Conservation (phyloP, 2,888 invertebrate species). For the Sinodicranocentrus sp. region DNA sequence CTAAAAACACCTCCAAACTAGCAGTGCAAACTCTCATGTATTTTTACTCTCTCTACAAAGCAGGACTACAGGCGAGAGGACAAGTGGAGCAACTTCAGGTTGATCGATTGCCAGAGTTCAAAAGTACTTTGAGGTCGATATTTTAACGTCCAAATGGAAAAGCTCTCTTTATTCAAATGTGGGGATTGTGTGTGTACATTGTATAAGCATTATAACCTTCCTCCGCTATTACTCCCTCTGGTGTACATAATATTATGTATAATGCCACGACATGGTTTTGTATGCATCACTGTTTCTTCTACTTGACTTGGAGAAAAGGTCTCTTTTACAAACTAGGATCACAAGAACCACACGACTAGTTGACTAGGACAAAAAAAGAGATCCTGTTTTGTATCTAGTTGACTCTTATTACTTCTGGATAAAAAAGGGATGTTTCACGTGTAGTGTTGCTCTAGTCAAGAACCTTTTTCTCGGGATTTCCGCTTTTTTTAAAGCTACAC, state of each 20-base stretch:
- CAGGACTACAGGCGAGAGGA: constrained; percentile 23
- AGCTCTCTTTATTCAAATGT: constrained; percentile 69
- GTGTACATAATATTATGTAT: constrained; percentile 9
- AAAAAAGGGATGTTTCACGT: too few relatives aligned
- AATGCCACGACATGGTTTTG: constrained; percentile 13
- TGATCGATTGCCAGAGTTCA: constrained; percentile 73
- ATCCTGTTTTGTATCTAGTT: too few relatives aligned
- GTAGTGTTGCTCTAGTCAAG: too few relatives aligned
- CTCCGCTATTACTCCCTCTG: not conserved
- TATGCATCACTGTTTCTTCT: constrained; percentile 13
- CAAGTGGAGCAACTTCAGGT: constrained; percentile 60
- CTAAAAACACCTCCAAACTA: constrained; percentile 33
- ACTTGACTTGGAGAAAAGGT: constrained; percentile 1
- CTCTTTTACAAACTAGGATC: constrained; percentile 16
- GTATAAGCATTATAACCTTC: not conserved
- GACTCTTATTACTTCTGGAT: too few relatives aligned
- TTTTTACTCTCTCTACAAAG: constrained; percentile 23
- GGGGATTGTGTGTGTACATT: constrained; percentile 24
- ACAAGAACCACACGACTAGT: too few relatives aligned
- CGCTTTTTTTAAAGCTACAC: too few relatives aligned
- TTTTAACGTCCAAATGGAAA: constrained; percentile 68
- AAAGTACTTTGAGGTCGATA: constrained; percentile 73
- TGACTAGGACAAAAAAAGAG: too few relatives aligned
- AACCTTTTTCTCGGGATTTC: too few relatives aligned
- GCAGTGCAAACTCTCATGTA: constrained; percentile 2